phyloP scores from a whole-genome alignment of 2,113 vertebrate genomes.

The Dicaeum eximium region DNA sequence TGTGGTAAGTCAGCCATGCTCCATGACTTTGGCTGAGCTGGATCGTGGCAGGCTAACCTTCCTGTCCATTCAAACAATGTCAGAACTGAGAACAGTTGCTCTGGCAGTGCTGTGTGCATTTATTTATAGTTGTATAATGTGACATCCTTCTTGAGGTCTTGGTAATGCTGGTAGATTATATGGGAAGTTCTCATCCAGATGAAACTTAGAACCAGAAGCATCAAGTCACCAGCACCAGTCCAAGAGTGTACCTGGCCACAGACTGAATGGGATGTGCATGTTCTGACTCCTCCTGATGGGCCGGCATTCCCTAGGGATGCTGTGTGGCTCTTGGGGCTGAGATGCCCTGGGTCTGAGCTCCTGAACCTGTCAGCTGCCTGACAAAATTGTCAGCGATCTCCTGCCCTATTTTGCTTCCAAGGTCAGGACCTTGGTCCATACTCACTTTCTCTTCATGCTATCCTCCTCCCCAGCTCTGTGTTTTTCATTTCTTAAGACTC shows the following conservation, averaged over 20 bases:
- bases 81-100: not conserved
- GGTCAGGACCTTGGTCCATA: not conserved
- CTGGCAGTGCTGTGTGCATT: not conserved
- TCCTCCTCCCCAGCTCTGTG: not conserved
- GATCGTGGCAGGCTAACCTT: rapidly evolving
- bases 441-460: not conserved
- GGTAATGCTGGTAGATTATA: not conserved
- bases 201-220: not conserved
- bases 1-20: not conserved
- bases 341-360: not conserved
- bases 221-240: not conserved
- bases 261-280: rapidly evolving
- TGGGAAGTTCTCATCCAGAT: not conserved
- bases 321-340: not conserved
- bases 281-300: not conserved
- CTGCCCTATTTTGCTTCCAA: not conserved
- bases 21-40: not conserved
- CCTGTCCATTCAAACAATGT: not conserved
- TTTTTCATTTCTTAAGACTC: not conserved
- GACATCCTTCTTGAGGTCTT: not conserved
- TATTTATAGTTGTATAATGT: not conserved
- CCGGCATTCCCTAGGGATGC: not conserved
- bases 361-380: not conserved
- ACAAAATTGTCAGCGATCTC: rapidly evolving
- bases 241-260: rapidly evolving